Conservation (phyloP, 2,113 vertebrate species). For the Tretioscincus oriximinensis region DNA sequence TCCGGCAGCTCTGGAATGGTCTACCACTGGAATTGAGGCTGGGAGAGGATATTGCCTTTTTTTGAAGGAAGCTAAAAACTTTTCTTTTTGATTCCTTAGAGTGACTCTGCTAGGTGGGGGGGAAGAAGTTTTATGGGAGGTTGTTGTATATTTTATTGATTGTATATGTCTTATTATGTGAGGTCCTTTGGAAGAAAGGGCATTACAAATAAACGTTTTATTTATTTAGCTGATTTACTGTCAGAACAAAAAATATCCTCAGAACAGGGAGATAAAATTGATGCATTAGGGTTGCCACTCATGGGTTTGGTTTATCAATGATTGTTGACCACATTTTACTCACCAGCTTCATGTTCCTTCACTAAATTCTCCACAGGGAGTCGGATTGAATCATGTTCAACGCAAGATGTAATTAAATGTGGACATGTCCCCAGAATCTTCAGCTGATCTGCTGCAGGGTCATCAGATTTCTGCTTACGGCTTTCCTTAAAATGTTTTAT, state of each 20-base stretch:
- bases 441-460: not conserved
- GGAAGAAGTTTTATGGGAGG: no score
- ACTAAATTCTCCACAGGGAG: conserved; percentile 78
- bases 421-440: conserved; percentile 56
- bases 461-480: conserved; percentile 12
- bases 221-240: rapidly evolving
- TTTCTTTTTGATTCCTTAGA: no score
- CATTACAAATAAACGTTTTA: no score
- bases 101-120: no score
- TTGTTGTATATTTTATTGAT: no score
- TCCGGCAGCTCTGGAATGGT: no score
- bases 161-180: no score
- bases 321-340: not conserved
- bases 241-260: not conserved
- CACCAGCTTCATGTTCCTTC: conserved; percentile 76
- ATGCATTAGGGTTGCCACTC: not conserved
- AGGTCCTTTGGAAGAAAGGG: no score
- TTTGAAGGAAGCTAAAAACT: no score
- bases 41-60: no score
- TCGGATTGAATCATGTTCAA: conserved; percentile 91
- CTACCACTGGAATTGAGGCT: no score
- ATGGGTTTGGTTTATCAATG: not conserved
- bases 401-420: conserved; percentile 82
- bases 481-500: conserved; percentile 75
- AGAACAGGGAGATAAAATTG: not conserved